A percentile compares a stretch with the other conserved stretches of the same genome.
Evolutionary conservation across 2,113 vertebrate genomes (phyloP).

Genomic region (Mus musculus): DNA sequence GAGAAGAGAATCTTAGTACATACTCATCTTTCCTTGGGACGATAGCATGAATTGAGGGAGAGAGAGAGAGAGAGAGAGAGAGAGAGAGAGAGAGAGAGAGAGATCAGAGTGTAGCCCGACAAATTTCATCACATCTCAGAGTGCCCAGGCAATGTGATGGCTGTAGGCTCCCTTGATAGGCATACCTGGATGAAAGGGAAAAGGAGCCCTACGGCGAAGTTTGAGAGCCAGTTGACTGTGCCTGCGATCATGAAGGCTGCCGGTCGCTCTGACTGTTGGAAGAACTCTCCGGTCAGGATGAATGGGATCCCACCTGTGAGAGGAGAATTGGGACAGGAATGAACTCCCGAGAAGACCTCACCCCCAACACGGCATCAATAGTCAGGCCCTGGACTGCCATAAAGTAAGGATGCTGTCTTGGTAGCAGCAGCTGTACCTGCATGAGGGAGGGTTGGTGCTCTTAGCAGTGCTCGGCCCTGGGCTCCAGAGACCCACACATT

Average conservation of each 20-base stretch:
- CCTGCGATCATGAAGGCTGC: conserved; percentile 95
- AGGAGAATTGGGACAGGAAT: not conserved
- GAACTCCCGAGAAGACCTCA: fast-evolving
- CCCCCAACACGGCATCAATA: fast-evolving
- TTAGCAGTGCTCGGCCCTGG: fast-evolving
- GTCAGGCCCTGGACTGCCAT: fast-evolving
- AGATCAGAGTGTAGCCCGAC: not conserved
- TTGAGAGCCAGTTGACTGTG: conserved; percentile 94
- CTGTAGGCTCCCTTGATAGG: fast-evolving
- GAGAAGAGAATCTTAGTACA: not conserved
- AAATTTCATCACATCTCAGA: not conserved
- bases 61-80: not conserved
- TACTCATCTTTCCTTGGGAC: not conserved
- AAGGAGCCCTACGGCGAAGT: conserved; percentile 93
- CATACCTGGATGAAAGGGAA: conserved; percentile 97
- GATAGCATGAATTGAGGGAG: no score
- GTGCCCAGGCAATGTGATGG: fast-evolving
- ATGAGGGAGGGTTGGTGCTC: fast-evolving
- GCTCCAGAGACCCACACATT: not conserved
- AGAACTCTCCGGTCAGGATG: conserved; percentile 94
- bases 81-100: no score
- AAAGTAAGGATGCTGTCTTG: fast-evolving
- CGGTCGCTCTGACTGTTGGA: conserved; percentile 93
- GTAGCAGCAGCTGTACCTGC: not conserved
- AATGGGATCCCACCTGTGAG: conserved; percentile 95